These are phyloP conservation scores for Sitophilus oryzae DNA, from an alignment of 1,140 invertebrate species.

Conservation along the genomic window DNA sequence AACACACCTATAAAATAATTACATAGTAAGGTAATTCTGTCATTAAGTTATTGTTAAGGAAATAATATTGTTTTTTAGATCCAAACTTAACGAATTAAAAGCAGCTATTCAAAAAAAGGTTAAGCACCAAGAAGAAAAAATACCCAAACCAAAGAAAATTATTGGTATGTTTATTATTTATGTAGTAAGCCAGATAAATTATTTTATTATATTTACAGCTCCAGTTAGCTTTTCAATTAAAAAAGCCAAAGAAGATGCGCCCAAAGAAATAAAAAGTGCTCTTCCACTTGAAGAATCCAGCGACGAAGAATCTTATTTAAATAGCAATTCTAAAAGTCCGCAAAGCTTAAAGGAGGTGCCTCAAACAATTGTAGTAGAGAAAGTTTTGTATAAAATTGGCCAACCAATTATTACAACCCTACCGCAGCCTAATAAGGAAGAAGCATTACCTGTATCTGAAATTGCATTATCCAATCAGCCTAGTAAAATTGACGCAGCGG, in stretches of 20 bases:
- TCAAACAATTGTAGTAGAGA: neutral
- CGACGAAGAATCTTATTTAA: slow-evolving; percentile 56
- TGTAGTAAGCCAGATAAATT: too few relatives aligned
- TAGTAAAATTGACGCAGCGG: too few relatives aligned
- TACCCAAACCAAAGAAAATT: slow-evolving; percentile 35
- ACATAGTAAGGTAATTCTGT: neutral
- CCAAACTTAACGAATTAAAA: slow-evolving; percentile 45
- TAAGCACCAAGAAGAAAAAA: slow-evolving; percentile 36
- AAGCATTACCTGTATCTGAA: too few relatives aligned
- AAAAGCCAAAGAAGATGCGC: slow-evolving; percentile 63
- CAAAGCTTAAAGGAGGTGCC: neutral
- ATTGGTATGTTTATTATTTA: slow-evolving; percentile 34
- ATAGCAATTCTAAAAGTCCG: slow-evolving; percentile 24
- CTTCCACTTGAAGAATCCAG: slow-evolving; percentile 69
- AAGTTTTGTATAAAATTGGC: too few relatives aligned
- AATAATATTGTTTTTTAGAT: slow-evolving; percentile 11
- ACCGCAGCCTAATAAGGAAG: too few relatives aligned
- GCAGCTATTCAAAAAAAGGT: slow-evolving; percentile 37
- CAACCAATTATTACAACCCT: too few relatives aligned
- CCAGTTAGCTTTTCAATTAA: slow-evolving; percentile 79
- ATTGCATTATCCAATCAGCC: too few relatives aligned
- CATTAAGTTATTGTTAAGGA: slow-evolving; percentile 39
- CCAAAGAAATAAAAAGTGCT: slow-evolving; percentile 61
- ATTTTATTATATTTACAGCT: too few relatives aligned
- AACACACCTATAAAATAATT: too few relatives aligned